Conservation (phyloP, 2,797 vertebrate species). For the Apogon talboti region DNA sequence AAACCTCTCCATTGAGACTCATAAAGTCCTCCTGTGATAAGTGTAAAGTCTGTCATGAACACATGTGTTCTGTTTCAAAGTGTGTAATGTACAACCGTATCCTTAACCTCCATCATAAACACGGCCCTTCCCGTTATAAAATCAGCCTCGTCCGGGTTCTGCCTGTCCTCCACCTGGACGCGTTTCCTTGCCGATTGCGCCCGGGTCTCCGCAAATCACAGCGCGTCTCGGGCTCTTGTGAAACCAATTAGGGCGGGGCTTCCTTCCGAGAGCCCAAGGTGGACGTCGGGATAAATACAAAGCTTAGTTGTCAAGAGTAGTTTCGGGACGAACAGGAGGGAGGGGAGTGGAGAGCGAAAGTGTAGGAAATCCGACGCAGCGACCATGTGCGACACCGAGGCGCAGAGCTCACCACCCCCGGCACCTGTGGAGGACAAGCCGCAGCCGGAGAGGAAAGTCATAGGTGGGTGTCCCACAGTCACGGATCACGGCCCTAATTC, state of each 20-base stretch:
- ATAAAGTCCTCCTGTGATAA: too few relatives aligned
- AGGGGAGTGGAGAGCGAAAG: constrained; percentile 52
- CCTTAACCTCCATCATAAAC: not conserved
- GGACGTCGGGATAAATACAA: constrained; percentile 82
- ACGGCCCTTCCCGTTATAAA: not conserved
- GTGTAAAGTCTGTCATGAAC: too few relatives aligned
- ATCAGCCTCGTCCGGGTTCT: constrained; percentile 2
- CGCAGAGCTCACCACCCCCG: constrained; percentile 74
- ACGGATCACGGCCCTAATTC: not conserved
- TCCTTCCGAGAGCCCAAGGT: constrained; percentile 33
- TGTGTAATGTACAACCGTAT: not conserved
- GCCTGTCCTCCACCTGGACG: constrained; percentile 57
- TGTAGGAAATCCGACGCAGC: constrained; percentile 36
- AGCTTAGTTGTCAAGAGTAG: constrained; percentile 47
- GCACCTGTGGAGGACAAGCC: constrained; percentile 71
- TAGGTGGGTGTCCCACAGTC: constrained; percentile 74
- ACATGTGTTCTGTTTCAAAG: too few relatives aligned
- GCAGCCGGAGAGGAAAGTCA: constrained; percentile 83
- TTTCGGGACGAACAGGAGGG: constrained; percentile 67
- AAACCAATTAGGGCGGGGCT: constrained; percentile 75
- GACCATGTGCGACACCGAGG: constrained; percentile 85
- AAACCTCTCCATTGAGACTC: too few relatives aligned
- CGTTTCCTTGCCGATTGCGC: constrained; percentile 41
- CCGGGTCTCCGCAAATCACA: constrained; percentile 45
- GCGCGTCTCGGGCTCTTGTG: constrained; percentile 23